Base-by-base conservation (phyloP, 2,888 invertebrate genomes). In the Ypsolopha sequella region DNA sequence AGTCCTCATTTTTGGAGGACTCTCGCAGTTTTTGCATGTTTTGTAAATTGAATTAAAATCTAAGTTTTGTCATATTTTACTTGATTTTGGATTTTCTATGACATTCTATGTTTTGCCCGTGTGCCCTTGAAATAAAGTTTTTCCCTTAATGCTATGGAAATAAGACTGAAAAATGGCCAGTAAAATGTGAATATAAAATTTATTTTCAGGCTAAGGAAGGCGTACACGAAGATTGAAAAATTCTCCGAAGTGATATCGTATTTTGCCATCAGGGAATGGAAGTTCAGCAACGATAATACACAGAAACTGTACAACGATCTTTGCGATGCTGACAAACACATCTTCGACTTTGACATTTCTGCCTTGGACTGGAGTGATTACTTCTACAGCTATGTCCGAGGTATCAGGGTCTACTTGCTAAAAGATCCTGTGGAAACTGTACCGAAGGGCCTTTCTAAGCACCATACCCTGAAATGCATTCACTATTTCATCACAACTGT, bases 221-320 rank as follows among this genome's bases (percentile, higher is more conserved):
- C 92, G 0, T 94, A 94, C 73, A 88, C 86, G 56, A 93, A 92
- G 70, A 90, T 95, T 54, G 90, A 92, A 60, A 91, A 90, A 67
- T 92, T 94, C 63, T 88, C 91, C 54, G 88, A 88, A 13, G 91
- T 91, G 0, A 81, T 95, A 47, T 88, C 91, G 0, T 95, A 93
- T 68, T 95, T 95, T 73, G 90, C 92, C 2, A 88, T 89, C 0
- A 82, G 91, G 44, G 88, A 92, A 51, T 95, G 95, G 95, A 86
- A 82, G 38, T 93, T 93, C 60, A 68, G 82, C n/a, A 90, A 91
- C 54, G 72, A 77, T 0, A 91, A 91, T 59, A 78, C 89, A 0
- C 80, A 88, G 41, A 71, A 70, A 0, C 67, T 94, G 0, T 80
- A 80, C 65, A 76, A 74, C 6, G 88, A 88, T 41, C 62, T 93